Evolutionary conservation across 1,140 invertebrate genomes (phyloP), one percentile per base, ranked within the genome.

Genomic region (silkworm (Bombyx mori)): DNA sequence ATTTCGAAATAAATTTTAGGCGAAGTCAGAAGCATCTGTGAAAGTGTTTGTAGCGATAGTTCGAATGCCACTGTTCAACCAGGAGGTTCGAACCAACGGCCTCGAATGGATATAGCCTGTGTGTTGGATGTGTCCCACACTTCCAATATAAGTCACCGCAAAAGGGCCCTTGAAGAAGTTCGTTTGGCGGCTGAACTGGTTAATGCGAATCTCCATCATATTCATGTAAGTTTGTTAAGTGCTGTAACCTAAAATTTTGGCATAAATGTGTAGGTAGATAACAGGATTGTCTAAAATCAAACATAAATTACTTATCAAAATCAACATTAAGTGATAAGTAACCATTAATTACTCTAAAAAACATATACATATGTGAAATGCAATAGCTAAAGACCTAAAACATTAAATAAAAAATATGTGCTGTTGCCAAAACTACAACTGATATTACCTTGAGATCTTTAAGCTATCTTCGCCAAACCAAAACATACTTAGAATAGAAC

Each of bases 41-140:
- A 94, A 63, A 94, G 93, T 83, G 80, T 94, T 66, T 92, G 93
- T 54, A 94, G 93, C 43, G 93, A 94, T 86, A 88, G 91, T 52
- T 94, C 93, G 5, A 91, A 90, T 52, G 89, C 92, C 52, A 93
- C 92, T 7, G 88, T 91, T 2, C 88, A 92, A 64, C 75, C 89
- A 12, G 87, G 88, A 26, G 73, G 69, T 48, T 70, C 73, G 7
- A 82, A 82, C 52, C 80, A 80, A 60, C 89, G 91, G 65, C 90
- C 91, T 47, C 90, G 90, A 63, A 97, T 98, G 94, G 96, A 97
- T 84, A 95, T 98, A 51, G 96, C 94, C 57, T 96, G 95, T 90
- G 93, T 98, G 53, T 90, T 98, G 65, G 96, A 98, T 88, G 86
- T 96, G 42, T 91, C 93, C 69, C 91, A 93, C 77, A 82, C 90